These are phyloP conservation scores for Mormyrus proboscirostris DNA, from an alignment of 2,797 vertebrate genomes.

Conservation along the genomic window DNA sequence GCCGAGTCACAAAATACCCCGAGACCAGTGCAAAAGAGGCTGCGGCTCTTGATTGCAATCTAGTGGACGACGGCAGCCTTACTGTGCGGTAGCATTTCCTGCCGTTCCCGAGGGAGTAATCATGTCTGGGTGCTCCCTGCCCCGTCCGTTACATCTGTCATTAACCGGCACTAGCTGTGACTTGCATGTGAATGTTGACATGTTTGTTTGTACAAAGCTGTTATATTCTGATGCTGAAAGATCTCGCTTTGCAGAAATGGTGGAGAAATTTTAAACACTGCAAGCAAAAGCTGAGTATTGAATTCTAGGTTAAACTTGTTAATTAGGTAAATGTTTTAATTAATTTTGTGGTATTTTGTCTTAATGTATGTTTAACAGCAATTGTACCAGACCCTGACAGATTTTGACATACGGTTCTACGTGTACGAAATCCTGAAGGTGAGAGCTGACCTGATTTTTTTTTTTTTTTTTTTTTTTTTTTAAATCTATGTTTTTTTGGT, in stretches of 20 bases:
- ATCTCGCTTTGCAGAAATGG: not conserved
- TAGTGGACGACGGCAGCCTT: not conserved
- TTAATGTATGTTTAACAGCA: not conserved
- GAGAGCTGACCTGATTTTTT: not conserved
- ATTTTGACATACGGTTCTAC: constrained; percentile 19
- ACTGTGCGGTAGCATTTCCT: not conserved
- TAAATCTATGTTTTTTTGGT: not conserved
- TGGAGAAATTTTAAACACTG: not conserved
- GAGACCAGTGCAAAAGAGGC: not conserved
- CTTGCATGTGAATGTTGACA: not conserved
- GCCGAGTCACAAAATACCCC: not conserved
- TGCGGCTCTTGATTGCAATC: not conserved
- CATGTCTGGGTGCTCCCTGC: not conserved
- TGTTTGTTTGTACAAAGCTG: not conserved
- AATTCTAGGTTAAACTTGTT: not conserved
- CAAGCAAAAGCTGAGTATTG: not conserved
- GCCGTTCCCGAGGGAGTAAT: not conserved
- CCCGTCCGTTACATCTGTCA: not conserved
- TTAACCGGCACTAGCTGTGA: not conserved
- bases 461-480: not conserved
- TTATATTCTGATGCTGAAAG: not conserved
- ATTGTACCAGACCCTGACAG: constrained; percentile 20
- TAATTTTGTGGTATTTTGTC: not conserved
- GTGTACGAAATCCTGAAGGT: constrained; percentile 18
- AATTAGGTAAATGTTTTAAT: not conserved